Conservation (phyloP, 2,797 vertebrate genomes). For the Crocidura indochinensis region DNA sequence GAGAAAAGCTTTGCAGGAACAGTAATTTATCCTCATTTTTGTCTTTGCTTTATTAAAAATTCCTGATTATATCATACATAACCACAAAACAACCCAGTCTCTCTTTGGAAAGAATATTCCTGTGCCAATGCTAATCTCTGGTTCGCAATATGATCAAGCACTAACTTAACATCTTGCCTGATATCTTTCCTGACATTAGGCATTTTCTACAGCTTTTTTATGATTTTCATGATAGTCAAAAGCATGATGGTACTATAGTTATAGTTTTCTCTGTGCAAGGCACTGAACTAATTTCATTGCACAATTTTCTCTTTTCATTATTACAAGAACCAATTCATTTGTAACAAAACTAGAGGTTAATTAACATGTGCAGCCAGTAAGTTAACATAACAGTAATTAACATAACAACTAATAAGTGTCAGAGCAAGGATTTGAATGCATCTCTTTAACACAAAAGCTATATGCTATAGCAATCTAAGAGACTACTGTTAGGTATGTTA, state of each 20-base stretch:
- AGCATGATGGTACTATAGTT: background rate
- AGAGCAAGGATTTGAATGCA: slow-evolving; percentile 1
- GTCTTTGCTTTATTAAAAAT: slow-evolving; percentile 7
- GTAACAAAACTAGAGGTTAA: background rate
- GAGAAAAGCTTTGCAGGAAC: background rate
- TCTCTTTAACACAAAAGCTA: background rate
- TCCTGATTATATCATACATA: background rate
- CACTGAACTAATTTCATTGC: background rate
- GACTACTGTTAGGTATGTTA: background rate
- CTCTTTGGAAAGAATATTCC: background rate
- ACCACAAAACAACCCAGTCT: background rate
- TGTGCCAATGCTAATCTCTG: slow-evolving; percentile 12
- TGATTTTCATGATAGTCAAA: background rate
- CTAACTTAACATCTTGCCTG: background rate
- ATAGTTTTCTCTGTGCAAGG: slow-evolving; percentile 19
- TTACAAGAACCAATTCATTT: background rate
- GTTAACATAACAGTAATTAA: too few species aligned
- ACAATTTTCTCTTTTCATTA: slow-evolving; percentile 7
- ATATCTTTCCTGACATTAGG: too few species aligned
- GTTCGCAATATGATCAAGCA: slow-evolving; percentile 8
- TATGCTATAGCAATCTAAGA: background rate
- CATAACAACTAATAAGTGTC: background rate
- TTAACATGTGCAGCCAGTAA: background rate
- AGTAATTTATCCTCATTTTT: background rate
- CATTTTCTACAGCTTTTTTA: background rate